These are phyloP conservation scores for Myanophis thanlyinensis DNA, from an alignment of 2,113 vertebrate genomes.

Conservation along the genomic window DNA sequence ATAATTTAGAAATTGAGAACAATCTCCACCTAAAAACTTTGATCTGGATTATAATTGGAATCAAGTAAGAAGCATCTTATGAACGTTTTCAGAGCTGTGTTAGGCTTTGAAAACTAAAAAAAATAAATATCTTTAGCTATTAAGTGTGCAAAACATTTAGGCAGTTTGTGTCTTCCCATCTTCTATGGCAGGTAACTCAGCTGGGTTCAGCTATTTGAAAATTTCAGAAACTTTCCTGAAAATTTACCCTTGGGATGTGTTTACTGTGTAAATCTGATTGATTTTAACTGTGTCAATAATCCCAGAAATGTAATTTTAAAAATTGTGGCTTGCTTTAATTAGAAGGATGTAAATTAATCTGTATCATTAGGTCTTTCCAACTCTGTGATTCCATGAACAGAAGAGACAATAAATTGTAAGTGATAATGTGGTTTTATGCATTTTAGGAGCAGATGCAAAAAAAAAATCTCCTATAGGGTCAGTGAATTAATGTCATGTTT, in stretches of 20 bases:
- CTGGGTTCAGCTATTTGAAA: background rate
- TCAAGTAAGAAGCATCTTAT: background rate
- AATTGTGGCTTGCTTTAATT: constrained; percentile 4
- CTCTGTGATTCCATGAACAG: background rate
- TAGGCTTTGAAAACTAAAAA: background rate
- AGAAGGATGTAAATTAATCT: constrained; percentile 9
- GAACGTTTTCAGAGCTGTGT: background rate
- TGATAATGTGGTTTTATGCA: background rate
- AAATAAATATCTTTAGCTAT: background rate
- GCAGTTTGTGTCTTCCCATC: background rate
- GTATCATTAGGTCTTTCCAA: background rate
- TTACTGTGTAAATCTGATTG: background rate
- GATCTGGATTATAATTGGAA: background rate
- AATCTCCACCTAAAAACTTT: background rate
- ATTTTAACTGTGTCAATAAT: background rate
- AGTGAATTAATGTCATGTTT: background rate
- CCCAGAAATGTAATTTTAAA: constrained; percentile 17
- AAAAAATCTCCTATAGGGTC: background rate
- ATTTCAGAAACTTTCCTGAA: background rate
- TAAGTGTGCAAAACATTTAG: background rate
- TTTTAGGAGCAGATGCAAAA: background rate
- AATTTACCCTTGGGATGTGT: background rate
- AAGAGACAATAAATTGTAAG: background rate
- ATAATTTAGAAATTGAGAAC: background rate
- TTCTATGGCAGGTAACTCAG: background rate